Base-by-base conservation (phyloP, 2,797 vertebrate species). In the Microhierax caerulescens region DNA sequence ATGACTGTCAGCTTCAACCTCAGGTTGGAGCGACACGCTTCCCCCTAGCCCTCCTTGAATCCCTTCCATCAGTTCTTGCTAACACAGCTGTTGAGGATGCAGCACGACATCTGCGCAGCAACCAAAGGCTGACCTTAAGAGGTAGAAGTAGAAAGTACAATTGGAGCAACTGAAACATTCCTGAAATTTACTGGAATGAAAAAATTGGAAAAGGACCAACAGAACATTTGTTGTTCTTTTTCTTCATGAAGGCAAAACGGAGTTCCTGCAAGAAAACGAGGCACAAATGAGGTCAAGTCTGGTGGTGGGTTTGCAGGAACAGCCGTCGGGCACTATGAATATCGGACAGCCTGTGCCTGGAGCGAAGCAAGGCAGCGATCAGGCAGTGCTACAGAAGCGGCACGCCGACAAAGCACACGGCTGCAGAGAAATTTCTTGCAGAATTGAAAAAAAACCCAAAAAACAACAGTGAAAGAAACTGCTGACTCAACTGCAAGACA, bases 111-210 rank as follows among this genome's bases (percentile, higher is more conserved):
- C 68, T 50, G 25, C 30, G 45, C 36, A 30, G 56, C 57, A 57
- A 41, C 39, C 54, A 24, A 43, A 53, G 34, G 5, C 50, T 6
- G 28, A 81, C 34, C 73, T 61, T 75, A 81, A 81, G 90, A 90
- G 76, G 80, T 22, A 92, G 89, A 92, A 77, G 68, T 3, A 60
- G 63, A 69, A 90, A 73, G 34, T 68, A n/a, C 75, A 91, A 28
- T 2, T 50, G 88, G 82, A 57, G 51, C 45, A 73, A 51, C 39
- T 41, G 83, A 90, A 92, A 73, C 73, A 59, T 10, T 92, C 77
- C 92, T 92, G 59, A 86, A 88, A 85, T 51, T 54, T 10, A 61
- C 41, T 51, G 54, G 27, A 73, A 90, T 4, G 30, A 56, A 90
- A 75, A 63, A 85, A 56, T 19, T 72, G 76, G 76, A 75, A 93